Evolutionary conservation across 1,140 invertebrate genomes (phyloP).

Genomic region (Pantala flavescens): DNA sequence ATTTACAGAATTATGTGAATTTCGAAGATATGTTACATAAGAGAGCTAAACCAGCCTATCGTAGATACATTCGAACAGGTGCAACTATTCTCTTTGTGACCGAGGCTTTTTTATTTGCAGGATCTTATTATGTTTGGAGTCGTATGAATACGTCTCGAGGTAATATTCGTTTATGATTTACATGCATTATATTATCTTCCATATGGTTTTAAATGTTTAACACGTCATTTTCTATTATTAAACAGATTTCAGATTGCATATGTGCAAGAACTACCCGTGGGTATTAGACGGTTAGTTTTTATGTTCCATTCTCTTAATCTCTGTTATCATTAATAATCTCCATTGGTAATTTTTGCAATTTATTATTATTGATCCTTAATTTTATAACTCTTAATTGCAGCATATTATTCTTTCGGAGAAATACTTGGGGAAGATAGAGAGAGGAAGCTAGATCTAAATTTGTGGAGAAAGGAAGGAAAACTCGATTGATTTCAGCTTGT

Average conservation of each 20-base stretch:
- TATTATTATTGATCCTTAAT: not conserved
- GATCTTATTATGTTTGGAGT: constrained; percentile 45
- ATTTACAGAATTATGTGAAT: too few relatives aligned
- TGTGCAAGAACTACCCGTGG: constrained; percentile 46
- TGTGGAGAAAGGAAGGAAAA: not conserved
- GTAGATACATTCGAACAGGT: constrained; percentile 27
- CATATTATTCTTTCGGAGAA: constrained; percentile 49
- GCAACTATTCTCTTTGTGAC: constrained; percentile 39
- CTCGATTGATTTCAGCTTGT: not conserved
- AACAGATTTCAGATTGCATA: constrained; percentile 47
- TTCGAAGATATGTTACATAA: constrained; percentile 41
- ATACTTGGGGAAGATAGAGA: constrained; percentile 37
- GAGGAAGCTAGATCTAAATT: constrained; percentile 16
- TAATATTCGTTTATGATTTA: constrained; percentile 28
- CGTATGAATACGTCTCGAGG: constrained; percentile 50
- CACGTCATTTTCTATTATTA: constrained; percentile 19
- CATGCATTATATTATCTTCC: not conserved
- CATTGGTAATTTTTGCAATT: too few relatives aligned
- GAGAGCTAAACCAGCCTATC: constrained; percentile 40
- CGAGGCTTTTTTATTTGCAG: constrained; percentile 40
- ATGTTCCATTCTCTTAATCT: too few relatives aligned
- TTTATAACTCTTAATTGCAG: constrained; percentile 16
- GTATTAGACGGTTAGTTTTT: constrained; percentile 35
- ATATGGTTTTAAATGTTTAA: not conserved
- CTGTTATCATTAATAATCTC: too few relatives aligned